Evolutionary conservation across 2,888 invertebrate species (phyloP).

Genomic region (Trilocha varians): DNA sequence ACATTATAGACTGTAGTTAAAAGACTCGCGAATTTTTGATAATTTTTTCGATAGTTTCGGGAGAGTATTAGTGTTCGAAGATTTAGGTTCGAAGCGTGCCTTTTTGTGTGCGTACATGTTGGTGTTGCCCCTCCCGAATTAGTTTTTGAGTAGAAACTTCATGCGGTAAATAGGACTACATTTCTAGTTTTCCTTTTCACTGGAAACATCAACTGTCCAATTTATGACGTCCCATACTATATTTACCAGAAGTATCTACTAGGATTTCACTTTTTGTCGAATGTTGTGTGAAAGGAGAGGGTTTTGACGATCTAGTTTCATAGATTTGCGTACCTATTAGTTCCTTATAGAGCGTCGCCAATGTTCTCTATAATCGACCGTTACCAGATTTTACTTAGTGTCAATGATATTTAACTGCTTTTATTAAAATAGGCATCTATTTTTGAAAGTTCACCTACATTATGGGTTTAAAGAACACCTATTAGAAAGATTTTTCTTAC

Average conservation of each 20-base stretch:
- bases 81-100: slow-evolving; percentile 57
- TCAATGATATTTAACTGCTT: not conserved
- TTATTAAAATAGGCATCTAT: not conserved
- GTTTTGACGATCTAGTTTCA: not conserved
- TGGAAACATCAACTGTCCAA: not conserved
- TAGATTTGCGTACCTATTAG: not conserved
- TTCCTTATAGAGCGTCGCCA: slow-evolving; percentile 6
- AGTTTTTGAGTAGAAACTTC: no score
- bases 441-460: not conserved
- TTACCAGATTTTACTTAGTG: not conserved
- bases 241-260: no score
- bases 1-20: slow-evolving; percentile 64
- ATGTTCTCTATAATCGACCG: slow-evolving; percentile 5
- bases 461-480: not conserved
- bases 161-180: no score
- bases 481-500: not conserved
- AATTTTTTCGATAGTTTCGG: slow-evolving; percentile 56
- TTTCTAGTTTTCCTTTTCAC: not conserved
- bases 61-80: slow-evolving; percentile 58
- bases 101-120: slow-evolving; percentile 34
- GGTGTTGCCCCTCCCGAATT: slow-evolving; percentile 2
- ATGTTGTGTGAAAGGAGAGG: no score
- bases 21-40: slow-evolving; percentile 69
- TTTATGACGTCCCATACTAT: no score
- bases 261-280: no score